Evolutionary conservation across 2,113 vertebrate genomes (phyloP).

Genomic region (Petaurus breviceps): DNA sequence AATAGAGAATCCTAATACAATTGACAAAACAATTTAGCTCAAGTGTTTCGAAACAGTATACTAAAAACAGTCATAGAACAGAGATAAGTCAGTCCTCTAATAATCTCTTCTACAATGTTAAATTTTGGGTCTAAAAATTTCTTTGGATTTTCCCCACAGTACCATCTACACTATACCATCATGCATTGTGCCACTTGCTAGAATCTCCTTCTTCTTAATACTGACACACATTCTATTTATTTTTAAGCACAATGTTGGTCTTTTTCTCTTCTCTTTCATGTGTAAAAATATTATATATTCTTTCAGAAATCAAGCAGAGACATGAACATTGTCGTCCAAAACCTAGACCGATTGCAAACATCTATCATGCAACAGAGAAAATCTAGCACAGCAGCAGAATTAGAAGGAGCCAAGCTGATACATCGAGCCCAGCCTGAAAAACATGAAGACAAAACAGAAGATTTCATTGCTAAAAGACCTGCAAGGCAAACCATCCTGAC

Average conservation of each 20-base stretch:
- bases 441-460: slow-evolving; percentile 63
- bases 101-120: slow-evolving; percentile 11
- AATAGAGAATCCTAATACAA: background rate
- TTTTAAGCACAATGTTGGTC: background rate
- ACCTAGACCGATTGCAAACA: slow-evolving; percentile 50
- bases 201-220: slow-evolving; percentile 11
- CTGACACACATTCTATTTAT: slow-evolving; percentile 1
- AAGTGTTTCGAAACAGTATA: slow-evolving; percentile 50
- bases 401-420: background rate
- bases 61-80: slow-evolving; percentile 12
- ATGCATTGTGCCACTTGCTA: background rate
- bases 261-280: background rate
- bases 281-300: slow-evolving; percentile 42
- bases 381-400: slow-evolving; percentile 6
- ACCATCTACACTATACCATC: background rate
- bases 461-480: slow-evolving; percentile 57
- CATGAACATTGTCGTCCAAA: slow-evolving; percentile 54
- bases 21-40: background rate
- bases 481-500: slow-evolving; percentile 70
- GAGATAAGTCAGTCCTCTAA: background rate
- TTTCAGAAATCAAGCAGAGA: slow-evolving; percentile 78
- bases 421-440: slow-evolving; percentile 51
- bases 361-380: slow-evolving; percentile 28
- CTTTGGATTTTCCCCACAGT: slow-evolving; percentile 15
- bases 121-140: slow-evolving; percentile 30